phyloP scores from a whole-genome alignment of 1,140 invertebrate species.

The Dendrolimus kikuchii region DNA sequence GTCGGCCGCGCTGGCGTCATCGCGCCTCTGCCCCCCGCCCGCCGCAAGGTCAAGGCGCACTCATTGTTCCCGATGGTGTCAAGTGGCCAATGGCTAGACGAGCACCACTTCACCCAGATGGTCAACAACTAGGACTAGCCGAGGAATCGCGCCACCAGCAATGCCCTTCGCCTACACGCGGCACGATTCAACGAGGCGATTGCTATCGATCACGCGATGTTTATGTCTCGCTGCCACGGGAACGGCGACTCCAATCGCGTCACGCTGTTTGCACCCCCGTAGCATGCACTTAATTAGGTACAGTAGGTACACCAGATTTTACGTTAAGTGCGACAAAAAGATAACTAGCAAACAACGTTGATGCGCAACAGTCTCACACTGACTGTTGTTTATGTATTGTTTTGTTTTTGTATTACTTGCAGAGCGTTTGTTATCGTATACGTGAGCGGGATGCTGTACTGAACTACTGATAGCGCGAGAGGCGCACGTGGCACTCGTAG shows the following conservation, averaged over 20 bases:
- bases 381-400: neutral
- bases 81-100: conserved; percentile 24
- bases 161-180: conserved; percentile 12
- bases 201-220: conserved; percentile 59
- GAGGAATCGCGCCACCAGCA: conserved; percentile 7
- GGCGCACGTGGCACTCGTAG: conserved; percentile 17
- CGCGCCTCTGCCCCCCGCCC: conserved; percentile 47
- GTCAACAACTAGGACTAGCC: conserved; percentile 14
- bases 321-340: too few species aligned
- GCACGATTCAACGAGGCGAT: conserved; percentile 21
- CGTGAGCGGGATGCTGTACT: conserved; percentile 13
- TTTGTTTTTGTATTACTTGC: conserved; percentile 3
- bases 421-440: conserved; percentile 27
- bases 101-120: conserved; percentile 27
- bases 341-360: too few species aligned
- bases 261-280: conserved; percentile 23
- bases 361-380: neutral
- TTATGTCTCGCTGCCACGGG: conserved; percentile 60
- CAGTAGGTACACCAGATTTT: neutral
- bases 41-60: conserved; percentile 64
- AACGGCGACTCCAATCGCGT: conserved; percentile 37
- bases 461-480: conserved; percentile 19
- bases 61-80: conserved; percentile 48
- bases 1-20: conserved; percentile 65
- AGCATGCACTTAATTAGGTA: conserved; percentile 10